Evolutionary conservation across 2,888 invertebrate species (phyloP), one percentile per base, ranked within the genome.

Genomic region (Melipona beecheii): DNA sequence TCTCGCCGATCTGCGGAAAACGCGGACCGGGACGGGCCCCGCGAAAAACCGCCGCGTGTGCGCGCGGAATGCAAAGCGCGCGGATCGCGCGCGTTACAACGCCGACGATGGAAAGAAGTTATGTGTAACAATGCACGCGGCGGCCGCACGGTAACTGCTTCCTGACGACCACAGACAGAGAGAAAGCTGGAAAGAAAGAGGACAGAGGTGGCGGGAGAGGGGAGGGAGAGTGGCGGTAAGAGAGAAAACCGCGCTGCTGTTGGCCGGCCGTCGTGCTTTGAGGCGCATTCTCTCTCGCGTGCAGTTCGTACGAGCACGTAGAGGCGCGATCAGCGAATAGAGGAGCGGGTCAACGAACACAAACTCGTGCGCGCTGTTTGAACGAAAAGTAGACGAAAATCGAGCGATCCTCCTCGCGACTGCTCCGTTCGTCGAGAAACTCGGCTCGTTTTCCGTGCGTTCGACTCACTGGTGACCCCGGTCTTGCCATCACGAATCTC

Each of bases 71-170:
- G 88, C 88, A 81, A 88, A 86, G 82, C 80, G 88, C 75, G 85
- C 74, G 81, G 82, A 82, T 83, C 82, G 86, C 81, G 52, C 70
- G 83, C 82, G 76, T 86, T 86, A 78, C 85, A 73, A 83, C 85
- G 79, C 77, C 80, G 77, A 69, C 82, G 87, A 78, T 81, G 85
- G 85, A 86, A 90, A 89, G 90, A 86, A 89, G 85, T 87, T 87
- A 87, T 86, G 89, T 90, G 89, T 89, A 90, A 89, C 89, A 90
- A 89, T 88, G 88, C 86, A 80, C 86, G 76, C 79, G 64, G 84
- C 69, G 64, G 84, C 69, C 43, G 78, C 85, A 70, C 82, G 79
- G 83, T 88, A 90, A 90, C 79, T 85, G 84, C 90, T 89, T 88
- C 88, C 90, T 84, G 84, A 80, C 86, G 84, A 75, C 73, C 60